A percentile compares a stretch with the other conserved stretches of the same genome.
These are phyloP conservation scores for Xestia ashworthii DNA, from an alignment of 2,888 invertebrate species.

Conservation along the genomic window DNA sequence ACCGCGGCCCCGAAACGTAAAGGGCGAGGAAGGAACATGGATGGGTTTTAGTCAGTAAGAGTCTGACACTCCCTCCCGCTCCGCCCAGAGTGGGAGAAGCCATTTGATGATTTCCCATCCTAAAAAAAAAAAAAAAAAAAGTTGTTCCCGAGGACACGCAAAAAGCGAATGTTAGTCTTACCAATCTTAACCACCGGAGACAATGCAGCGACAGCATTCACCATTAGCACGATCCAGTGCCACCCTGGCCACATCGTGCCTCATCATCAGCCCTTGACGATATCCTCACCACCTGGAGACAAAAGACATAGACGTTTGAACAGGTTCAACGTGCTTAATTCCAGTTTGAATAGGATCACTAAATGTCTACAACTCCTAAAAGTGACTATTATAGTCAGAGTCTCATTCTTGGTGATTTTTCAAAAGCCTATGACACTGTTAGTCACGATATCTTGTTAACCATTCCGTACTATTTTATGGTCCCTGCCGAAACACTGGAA, in stretches of 20 bases:
- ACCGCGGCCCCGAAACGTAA: too few relatives aligned
- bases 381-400: neutral
- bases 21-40: too few relatives aligned
- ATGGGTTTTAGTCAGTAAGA: too few relatives aligned
- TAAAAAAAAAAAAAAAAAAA: too few relatives aligned
- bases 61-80: too few relatives aligned
- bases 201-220: conserved; percentile 86
- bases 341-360: neutral
- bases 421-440: neutral
- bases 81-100: too few relatives aligned
- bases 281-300: conserved; percentile 78
- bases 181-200: conserved; percentile 92
- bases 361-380: neutral
- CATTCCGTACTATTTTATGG: neutral
- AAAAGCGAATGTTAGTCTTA: neutral
- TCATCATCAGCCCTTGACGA: conserved; percentile 65
- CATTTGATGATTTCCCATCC: too few relatives aligned
- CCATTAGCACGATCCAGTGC: conserved; percentile 77
- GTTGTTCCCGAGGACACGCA: too few relatives aligned
- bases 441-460: neutral
- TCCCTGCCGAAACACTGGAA: too few relatives aligned
- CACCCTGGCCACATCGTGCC: conserved; percentile 83
- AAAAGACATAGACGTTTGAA: neutral
- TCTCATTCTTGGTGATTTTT: neutral
- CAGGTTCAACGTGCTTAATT: neutral